Conservation (phyloP, 2,113 vertebrate genomes). For the Pseudopodoces humilis region DNA sequence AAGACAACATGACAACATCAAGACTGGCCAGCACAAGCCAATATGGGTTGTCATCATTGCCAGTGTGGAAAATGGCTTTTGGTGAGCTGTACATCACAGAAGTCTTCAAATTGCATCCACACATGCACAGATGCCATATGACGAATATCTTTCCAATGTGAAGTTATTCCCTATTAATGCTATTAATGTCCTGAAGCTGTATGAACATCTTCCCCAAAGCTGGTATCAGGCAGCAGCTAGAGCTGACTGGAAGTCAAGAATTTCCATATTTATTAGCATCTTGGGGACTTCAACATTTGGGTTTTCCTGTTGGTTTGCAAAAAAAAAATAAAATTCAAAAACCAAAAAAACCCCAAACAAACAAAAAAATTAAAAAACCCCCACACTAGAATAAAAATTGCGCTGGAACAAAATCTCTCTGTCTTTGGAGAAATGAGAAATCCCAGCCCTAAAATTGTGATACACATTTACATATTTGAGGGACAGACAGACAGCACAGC, state of each 20-base stretch:
- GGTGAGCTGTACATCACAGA: not conserved
- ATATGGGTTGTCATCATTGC: not conserved
- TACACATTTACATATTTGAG: not conserved
- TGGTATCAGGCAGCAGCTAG: not conserved
- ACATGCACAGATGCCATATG: not conserved
- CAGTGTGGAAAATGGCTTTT: not conserved
- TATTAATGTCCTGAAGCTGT: not conserved
- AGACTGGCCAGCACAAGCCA: not conserved
- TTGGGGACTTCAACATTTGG: not conserved
- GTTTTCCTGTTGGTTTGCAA: not conserved
- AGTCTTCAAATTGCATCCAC: not conserved
- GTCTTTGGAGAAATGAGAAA: not conserved
- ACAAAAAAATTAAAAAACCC: not conserved
- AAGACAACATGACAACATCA: not conserved
- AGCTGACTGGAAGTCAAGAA: not conserved
- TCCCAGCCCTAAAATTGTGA: not conserved
- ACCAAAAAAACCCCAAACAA: not conserved
- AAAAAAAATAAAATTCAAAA: not conserved
- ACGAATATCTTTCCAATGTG: not conserved
- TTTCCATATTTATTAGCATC: not conserved
- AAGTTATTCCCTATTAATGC: not conserved
- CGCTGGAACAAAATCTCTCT: not conserved
- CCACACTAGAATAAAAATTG: not conserved
- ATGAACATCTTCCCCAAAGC: not conserved
- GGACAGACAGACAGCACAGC: not conserved